Conservation (phyloP, 2,888 invertebrate genomes). For the Stomorhina lunata region DNA sequence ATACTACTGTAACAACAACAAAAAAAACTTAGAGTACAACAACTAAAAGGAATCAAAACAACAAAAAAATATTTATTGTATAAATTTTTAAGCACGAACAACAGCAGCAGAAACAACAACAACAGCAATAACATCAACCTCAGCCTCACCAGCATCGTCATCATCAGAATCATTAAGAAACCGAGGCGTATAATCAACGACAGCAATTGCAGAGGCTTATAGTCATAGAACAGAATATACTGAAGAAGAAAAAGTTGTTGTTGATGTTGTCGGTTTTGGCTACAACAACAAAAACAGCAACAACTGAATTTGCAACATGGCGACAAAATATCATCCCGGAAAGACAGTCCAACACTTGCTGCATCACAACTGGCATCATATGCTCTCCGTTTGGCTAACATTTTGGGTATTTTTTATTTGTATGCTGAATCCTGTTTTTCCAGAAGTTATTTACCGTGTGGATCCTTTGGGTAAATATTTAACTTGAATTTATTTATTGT, state of each 20-base stretch:
- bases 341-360: conserved; percentile 39
- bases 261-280: conserved; percentile 38
- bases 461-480: conserved; percentile 79
- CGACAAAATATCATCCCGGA: conserved; percentile 49
- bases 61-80: conserved; percentile 17
- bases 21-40: conserved; percentile 55
- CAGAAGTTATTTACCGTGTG: conserved; percentile 79
- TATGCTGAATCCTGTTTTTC: conserved; percentile 75
- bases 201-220: neutral
- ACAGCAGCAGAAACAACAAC: conserved; percentile 26
- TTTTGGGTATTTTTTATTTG: conserved; percentile 74
- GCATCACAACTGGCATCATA: conserved; percentile 69
- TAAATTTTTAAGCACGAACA: conserved; percentile 39
- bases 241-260: neutral
- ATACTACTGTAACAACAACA: conserved; percentile 44
- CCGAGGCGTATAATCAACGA: conserved; percentile 9
- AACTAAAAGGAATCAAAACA: conserved; percentile 57
- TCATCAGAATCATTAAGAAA: conserved; percentile 19
- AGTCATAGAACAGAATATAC: no score
- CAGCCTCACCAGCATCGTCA: conserved; percentile 55
- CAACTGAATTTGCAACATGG: conserved; percentile 41
- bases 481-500: conserved; percentile 52
- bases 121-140: conserved; percentile 62
- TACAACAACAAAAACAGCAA: conserved; percentile 10
- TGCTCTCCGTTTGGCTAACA: conserved; percentile 70